Conservation (phyloP, 2,888 invertebrate genomes). For the Lithosia quadra region DNA sequence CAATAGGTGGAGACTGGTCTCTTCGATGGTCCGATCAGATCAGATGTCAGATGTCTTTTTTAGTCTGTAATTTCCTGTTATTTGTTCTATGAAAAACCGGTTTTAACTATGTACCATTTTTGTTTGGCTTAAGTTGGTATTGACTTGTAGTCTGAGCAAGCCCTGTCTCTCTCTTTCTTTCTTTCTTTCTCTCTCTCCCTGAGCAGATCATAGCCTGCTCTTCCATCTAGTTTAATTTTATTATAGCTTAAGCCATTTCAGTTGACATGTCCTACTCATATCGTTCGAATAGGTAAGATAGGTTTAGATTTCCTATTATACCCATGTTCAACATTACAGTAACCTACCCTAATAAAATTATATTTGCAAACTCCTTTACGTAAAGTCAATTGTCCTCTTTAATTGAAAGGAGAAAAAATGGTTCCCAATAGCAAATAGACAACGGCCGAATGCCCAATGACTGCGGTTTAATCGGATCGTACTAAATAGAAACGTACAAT, state of each 20-base stretch:
- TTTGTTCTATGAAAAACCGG: too few relatives aligned
- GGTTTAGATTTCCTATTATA: background rate
- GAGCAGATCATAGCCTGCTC: background rate
- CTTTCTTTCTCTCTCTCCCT: too few relatives aligned
- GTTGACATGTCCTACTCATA: background rate
- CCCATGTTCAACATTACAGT: background rate
- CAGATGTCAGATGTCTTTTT: too few relatives aligned
- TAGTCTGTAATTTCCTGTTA: too few relatives aligned
- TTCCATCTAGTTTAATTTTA: background rate
- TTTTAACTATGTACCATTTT: too few relatives aligned
- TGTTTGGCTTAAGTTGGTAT: too few relatives aligned
- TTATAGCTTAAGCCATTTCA: background rate
- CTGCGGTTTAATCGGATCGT: background rate
- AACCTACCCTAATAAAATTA: background rate
- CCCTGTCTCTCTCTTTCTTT: too few relatives aligned
- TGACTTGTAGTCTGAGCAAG: too few relatives aligned
- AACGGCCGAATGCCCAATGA: background rate
- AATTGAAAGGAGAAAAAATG: constrained; percentile 7
- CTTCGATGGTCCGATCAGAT: too few relatives aligned
- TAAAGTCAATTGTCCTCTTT: background rate
- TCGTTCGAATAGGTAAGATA: background rate
- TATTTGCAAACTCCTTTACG: background rate
- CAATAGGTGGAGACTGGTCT: too few relatives aligned
- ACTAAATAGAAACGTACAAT: background rate
- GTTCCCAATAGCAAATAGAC: constrained; percentile 5